These are phyloP conservation scores for Bovichtus diacanthus DNA, from an alignment of 2,797 vertebrate genomes.

Conservation along the genomic window DNA sequence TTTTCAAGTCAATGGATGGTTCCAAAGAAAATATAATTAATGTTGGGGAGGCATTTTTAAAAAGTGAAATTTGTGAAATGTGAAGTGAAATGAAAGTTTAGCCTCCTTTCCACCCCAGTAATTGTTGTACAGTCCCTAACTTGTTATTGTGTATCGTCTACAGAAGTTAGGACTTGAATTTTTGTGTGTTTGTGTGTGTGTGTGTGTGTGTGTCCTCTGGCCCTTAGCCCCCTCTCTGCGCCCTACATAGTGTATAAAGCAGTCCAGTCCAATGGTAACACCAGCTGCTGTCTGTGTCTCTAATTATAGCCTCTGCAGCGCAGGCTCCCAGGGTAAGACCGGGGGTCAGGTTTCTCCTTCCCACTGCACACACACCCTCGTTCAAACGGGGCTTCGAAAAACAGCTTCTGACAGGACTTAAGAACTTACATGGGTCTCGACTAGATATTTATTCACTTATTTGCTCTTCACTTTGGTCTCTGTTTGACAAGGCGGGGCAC, in stretches of 20 bases:
- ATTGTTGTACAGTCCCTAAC: too few relatives aligned
- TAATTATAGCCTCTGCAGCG: conserved; percentile 77
- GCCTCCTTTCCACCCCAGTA: too few relatives aligned
- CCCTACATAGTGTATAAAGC: conserved; percentile 76
- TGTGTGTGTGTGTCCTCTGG: conserved; percentile 20
- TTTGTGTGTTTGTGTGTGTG: conserved; percentile 11
- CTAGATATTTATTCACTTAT: conserved; percentile 62
- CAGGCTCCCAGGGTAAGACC: conserved; percentile 73
- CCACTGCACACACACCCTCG: conserved; percentile 20
- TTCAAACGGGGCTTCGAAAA: conserved; percentile 57
- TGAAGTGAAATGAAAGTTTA: too few relatives aligned
- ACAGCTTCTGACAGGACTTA: conserved; percentile 47
- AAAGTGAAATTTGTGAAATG: too few relatives aligned
- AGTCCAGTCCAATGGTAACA: conserved; percentile 63
- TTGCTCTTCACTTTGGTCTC: conserved; percentile 56
- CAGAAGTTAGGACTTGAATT: neutral
- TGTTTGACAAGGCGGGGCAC: conserved; percentile 31
- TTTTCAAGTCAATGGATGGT: neutral
- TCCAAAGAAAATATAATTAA: neutral
- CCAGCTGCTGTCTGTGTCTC: conserved; percentile 78
- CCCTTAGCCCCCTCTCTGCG: conserved; percentile 36
- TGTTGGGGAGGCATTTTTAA: neutral
- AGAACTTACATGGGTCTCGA: conserved; percentile 42
- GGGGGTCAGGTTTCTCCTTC: conserved; percentile 78
- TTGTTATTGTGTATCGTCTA: too few relatives aligned